Evolutionary conservation across 2,888 invertebrate genomes (phyloP).

Genomic region (Polyploca ridens): DNA sequence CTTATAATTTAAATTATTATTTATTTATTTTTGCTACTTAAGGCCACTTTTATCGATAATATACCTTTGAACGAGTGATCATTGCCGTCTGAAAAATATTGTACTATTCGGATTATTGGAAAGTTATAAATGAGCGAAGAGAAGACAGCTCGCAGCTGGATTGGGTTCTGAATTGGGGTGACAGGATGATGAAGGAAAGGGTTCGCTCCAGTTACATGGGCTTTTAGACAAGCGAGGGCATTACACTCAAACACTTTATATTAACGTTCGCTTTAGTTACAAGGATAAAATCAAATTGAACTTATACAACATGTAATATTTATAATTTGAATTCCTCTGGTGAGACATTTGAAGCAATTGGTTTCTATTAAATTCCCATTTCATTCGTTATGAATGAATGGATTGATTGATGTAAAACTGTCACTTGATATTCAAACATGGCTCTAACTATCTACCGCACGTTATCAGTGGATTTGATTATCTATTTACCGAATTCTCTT

Average conservation of each 20-base stretch:
- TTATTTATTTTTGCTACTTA: too few species aligned
- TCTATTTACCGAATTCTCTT: too few species aligned
- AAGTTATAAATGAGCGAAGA: constrained; percentile 46
- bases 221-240: constrained; percentile 22
- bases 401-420: too few species aligned
- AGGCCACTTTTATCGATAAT: too few species aligned
- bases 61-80: neutral
- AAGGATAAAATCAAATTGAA: neutral
- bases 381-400: too few species aligned
- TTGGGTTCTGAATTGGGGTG: constrained; percentile 58
- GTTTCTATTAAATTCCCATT: too few species aligned
- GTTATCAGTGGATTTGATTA: too few species aligned
- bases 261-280: neutral
- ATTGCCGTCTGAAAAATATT: neutral
- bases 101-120: constrained; percentile 21
- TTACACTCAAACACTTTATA: neutral
- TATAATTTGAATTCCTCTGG: too few species aligned
- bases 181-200: constrained; percentile 57
- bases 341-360: too few species aligned
- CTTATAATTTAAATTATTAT: too few species aligned
- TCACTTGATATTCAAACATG: too few species aligned
- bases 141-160: constrained; percentile 40
- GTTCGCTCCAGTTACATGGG: constrained; percentile 29
- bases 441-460: too few species aligned
- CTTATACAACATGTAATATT: neutral